Base-by-base conservation (phyloP, 2,113 vertebrate species). In the Phyllostomus hastatus region DNA sequence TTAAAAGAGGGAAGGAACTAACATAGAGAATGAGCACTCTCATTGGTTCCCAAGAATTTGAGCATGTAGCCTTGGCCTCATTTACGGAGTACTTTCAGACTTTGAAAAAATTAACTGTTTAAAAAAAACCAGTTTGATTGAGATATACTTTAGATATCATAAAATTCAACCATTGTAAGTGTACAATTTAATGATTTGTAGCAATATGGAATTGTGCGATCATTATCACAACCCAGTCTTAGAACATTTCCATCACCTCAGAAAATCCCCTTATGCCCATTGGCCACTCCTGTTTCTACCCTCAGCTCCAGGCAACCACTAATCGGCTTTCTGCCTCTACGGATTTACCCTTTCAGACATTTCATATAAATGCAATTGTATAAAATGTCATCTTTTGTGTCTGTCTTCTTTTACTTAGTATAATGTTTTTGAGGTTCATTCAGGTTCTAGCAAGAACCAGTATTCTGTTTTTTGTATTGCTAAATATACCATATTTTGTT, bases 391-490 rank as follows among this genome's bases (percentile, higher is more conserved):
- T 73, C 61, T 61, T 73, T 66, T 86, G 67, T 75, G 67, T 69
- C 46, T 84, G 54, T 10, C 28, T 94, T 89, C 50, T 91, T 95
- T 97, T 22, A 78, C 66, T 81, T n/a, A 75, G 75, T 16, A 9
- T 83, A 69, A 59, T 75, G 43, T 87, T 90, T 95, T 69, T 86
- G 67, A 91, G 35, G 61, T 41, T 90, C 28, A 78, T 82, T 33
- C 43, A 85, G 20, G 15, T 38, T 92, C 67, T 15, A 57, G 73
- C 43, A 78, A 96, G 79, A 89, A 86, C 94, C 57, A 94, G 66
- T 48, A 91, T 95, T 93, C 48, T 72, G 28, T 79, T 72, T 35
- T 92, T 88, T 97, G 52, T 61, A n/a, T 67, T 46, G 78, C 31
- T 85, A 35, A 84, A 88, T 92, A 46, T 17, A 76, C 11, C 41